Conservation (phyloP, 2,888 invertebrate genomes). For the Tinea trinotella region DNA sequence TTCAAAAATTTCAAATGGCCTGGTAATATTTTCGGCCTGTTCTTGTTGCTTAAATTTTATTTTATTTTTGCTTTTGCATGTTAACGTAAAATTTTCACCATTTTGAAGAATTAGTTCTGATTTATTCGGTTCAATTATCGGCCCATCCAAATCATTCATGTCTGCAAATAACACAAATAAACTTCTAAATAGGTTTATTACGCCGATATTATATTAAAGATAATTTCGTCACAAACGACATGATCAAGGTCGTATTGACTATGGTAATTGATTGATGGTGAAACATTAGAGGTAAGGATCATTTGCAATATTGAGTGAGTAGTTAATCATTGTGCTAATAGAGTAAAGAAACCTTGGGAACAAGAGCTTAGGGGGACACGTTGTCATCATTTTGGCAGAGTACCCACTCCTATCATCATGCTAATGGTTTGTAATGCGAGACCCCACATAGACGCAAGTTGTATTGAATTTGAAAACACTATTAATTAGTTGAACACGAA, state of each 20-base stretch:
- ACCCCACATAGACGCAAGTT: conserved; percentile 30
- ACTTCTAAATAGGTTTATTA: background rate
- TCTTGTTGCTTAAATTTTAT: conserved; percentile 51
- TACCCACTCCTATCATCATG: conserved; percentile 40
- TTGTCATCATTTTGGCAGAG: conserved; percentile 4
- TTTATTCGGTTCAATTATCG: conserved; percentile 41
- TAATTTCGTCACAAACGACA: too few species aligned
- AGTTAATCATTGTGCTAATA: conserved; percentile 15
- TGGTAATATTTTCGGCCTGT: conserved; percentile 40
- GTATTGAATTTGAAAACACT: conserved; percentile 49
- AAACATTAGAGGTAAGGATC: conserved; percentile 3
- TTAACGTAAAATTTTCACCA: conserved; percentile 52
- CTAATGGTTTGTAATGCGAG: conserved; percentile 58
- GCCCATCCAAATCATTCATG: conserved; percentile 33
- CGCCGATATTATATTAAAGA: background rate
- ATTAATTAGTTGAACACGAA: conserved; percentile 54
- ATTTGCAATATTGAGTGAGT: background rate
- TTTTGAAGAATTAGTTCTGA: conserved; percentile 50
- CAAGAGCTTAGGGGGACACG: conserved; percentile 20
- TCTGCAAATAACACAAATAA: conserved; percentile 16
- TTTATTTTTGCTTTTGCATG: conserved; percentile 41
- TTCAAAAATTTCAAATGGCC: conserved; percentile 30
- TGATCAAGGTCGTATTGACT: background rate
- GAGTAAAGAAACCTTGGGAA: conserved; percentile 16
- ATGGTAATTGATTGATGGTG: conserved; percentile 5